phyloP scores from a whole-genome alignment of 2,797 vertebrate genomes.

The Nasua narica region DNA sequence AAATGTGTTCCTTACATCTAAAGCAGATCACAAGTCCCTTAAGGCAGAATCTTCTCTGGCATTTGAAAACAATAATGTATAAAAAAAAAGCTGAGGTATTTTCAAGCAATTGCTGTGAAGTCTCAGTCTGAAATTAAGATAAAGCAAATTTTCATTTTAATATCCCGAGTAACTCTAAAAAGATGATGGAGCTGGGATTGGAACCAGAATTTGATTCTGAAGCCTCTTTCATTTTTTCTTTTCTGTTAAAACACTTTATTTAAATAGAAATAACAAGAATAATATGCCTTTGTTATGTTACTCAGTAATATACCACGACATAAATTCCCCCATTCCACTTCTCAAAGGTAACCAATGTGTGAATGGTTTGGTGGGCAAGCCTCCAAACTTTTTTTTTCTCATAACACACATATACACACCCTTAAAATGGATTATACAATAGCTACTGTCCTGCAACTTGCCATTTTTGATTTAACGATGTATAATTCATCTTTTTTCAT shows the following conservation, averaged over 20 bases:
- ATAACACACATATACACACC: neutral
- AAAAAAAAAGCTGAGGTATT: constrained; percentile 30
- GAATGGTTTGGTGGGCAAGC: neutral
- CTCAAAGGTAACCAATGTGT: neutral
- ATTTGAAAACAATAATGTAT: constrained; percentile 17
- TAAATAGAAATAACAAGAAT: constrained; percentile 15
- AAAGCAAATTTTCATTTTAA: constrained; percentile 12
- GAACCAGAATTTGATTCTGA: neutral
- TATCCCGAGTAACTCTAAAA: neutral
- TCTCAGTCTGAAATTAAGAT: neutral
- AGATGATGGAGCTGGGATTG: neutral
- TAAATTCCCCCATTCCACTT: neutral
- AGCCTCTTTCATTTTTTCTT: neutral
- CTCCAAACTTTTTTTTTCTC: neutral
- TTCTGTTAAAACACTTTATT: neutral
- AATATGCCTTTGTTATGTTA: neutral
- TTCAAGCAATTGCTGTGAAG: neutral
- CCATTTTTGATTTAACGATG: neutral
- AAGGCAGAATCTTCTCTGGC: constrained; percentile 2
- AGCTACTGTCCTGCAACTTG: neutral
- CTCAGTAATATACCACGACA: neutral
- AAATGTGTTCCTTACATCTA: constrained; percentile 17
- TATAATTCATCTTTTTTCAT: neutral
- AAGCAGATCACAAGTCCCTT: neutral
- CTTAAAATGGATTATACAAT: constrained; percentile 21